These are phyloP conservation scores for Rhinichthys osculus DNA, from an alignment of 2,797 vertebrate species.

Conservation along the genomic window DNA sequence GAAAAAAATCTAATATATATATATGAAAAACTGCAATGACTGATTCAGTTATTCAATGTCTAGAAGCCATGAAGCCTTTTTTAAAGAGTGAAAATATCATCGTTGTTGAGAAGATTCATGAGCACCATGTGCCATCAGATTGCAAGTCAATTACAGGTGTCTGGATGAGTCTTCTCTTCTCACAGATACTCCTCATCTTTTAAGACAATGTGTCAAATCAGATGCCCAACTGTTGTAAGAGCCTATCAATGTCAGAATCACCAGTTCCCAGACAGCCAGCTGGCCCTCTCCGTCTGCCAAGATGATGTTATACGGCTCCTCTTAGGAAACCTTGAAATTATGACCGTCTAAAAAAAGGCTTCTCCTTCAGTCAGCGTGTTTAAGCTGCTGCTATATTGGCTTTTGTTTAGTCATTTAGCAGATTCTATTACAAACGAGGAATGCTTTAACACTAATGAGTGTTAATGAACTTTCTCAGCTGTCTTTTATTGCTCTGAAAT, in stretches of 20 bases:
- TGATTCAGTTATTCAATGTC: neutral
- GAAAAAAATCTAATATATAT: no score
- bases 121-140: neutral
- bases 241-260: slow-evolving; percentile 15
- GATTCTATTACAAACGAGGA: neutral
- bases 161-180: neutral
- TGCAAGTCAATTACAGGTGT: slow-evolving; percentile 11
- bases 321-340: slow-evolving; percentile 37
- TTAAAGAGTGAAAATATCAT: neutral
- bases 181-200: slow-evolving; percentile 1
- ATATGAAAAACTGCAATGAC: neutral
- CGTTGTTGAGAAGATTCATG: neutral
- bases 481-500: neutral
- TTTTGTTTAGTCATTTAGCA: slow-evolving; percentile 6
- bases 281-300: neutral
- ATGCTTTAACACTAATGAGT: neutral
- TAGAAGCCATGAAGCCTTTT: neutral
- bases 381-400: neutral
- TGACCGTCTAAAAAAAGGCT: slow-evolving; percentile 16
- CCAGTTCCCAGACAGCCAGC: slow-evolving; percentile 21
- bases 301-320: slow-evolving; percentile 9
- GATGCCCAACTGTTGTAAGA: slow-evolving; percentile 10
- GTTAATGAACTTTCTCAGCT: neutral
- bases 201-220: slow-evolving; percentile 14
- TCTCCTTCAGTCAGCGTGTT: slow-evolving; percentile 3